phyloP scores from a whole-genome alignment of 2,888 invertebrate species.

The Hydraecia micacea region DNA sequence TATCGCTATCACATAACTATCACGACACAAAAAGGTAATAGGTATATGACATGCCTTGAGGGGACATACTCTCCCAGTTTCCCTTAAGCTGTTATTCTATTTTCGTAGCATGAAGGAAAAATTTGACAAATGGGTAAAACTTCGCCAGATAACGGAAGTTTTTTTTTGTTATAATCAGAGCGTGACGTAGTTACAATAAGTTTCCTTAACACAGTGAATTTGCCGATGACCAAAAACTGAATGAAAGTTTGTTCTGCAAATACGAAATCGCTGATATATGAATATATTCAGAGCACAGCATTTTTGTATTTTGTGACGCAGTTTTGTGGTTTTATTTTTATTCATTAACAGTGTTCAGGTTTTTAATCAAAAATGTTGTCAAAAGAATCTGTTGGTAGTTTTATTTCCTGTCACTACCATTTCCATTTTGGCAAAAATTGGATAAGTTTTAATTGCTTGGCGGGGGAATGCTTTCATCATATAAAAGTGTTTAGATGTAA shows the following conservation, averaged over 20 bases:
- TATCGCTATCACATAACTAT: constrained; percentile 23
- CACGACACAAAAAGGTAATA: constrained; percentile 13
- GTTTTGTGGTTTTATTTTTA: constrained; percentile 3
- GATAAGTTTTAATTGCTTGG: background rate
- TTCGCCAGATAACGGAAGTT: constrained; percentile 49
- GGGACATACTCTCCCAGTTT: constrained; percentile 22
- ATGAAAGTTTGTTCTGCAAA: constrained; percentile 43
- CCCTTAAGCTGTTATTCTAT: constrained; percentile 44
- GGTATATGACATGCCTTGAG: constrained; percentile 6
- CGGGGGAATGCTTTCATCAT: background rate
- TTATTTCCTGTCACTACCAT: background rate
- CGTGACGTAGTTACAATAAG: constrained; percentile 53
- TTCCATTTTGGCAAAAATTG: background rate
- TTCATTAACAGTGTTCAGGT: constrained; percentile 1
- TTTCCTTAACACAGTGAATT: constrained; percentile 46
- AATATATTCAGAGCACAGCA: constrained; percentile 30
- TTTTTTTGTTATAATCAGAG: constrained; percentile 56
- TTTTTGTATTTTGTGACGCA: constrained; percentile 13
- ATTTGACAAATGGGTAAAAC: constrained; percentile 60
- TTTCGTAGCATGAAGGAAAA: constrained; percentile 36
- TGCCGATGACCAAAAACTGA: constrained; percentile 44
- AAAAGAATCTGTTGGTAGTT: background rate
- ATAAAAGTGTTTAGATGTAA: background rate
- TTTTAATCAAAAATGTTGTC: background rate
- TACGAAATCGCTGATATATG: constrained; percentile 39